Conservation (phyloP, 2,113 vertebrate species). For the Falco punctatus region DNA sequence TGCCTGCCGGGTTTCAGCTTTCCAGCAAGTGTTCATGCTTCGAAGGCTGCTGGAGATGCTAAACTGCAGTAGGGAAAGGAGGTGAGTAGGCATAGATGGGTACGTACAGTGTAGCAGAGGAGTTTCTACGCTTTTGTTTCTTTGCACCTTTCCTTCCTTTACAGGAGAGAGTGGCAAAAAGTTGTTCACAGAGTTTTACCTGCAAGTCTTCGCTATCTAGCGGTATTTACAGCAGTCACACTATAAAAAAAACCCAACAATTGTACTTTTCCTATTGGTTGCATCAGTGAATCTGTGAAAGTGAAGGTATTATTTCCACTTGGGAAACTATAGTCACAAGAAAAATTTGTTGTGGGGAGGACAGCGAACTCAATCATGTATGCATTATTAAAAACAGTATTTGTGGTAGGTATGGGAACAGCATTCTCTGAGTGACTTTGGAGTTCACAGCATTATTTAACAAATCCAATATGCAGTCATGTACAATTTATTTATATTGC, state of each 20-base stretch:
- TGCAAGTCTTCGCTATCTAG: neutral
- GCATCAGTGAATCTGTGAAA: neutral
- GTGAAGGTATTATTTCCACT: neutral
- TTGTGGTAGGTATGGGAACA: neutral
- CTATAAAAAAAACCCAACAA: neutral
- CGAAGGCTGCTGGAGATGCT: neutral
- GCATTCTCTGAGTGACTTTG: neutral
- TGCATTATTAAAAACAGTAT: neutral
- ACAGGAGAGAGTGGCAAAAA: neutral
- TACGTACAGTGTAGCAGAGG: neutral
- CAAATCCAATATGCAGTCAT: neutral
- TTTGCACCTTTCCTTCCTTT: neutral
- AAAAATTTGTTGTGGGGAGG: neutral
- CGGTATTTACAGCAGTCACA: neutral
- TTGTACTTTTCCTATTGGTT: neutral
- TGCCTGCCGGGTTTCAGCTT: neutral
- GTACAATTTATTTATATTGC: neutral
- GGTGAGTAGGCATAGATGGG: neutral
- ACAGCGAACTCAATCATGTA: neutral
- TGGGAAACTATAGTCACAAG: neutral
- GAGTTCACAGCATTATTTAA: neutral
- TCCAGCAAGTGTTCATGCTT: neutral
- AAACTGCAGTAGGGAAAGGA: neutral
- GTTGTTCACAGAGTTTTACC: neutral
- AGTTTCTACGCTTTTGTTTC: neutral